A percentile compares a stretch with the other conserved stretches of the same genome.
Evolutionary conservation across 2,888 invertebrate genomes (phyloP).

Genomic region (Xestia xanthographa): DNA sequence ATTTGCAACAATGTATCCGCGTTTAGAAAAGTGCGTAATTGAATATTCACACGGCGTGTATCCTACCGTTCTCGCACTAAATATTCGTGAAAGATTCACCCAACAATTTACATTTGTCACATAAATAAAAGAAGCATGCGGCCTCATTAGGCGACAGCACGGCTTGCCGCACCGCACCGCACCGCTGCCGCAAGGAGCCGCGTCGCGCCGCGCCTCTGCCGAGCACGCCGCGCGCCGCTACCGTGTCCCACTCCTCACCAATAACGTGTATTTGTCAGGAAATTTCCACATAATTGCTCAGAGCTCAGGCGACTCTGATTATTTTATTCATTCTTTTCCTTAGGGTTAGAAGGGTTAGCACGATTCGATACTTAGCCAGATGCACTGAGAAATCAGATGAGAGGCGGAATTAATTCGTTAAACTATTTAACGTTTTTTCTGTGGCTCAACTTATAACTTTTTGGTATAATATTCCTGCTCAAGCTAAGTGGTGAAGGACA

Average conservation of each 20-base stretch:
- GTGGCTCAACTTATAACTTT: constrained; percentile 67
- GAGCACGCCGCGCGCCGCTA: constrained; percentile 65
- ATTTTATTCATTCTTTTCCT: constrained; percentile 78
- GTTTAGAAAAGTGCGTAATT: constrained; percentile 81
- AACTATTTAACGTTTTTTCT: constrained; percentile 72
- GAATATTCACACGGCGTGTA: constrained; percentile 80
- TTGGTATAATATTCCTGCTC: constrained; percentile 59
- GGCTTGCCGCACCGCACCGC: constrained; percentile 61
- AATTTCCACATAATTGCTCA: constrained; percentile 82
- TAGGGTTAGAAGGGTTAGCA: constrained; percentile 79
- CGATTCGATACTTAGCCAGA: constrained; percentile 73
- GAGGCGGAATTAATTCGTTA: constrained; percentile 64
- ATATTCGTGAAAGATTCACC: constrained; percentile 84
- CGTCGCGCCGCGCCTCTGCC: constrained; percentile 57
- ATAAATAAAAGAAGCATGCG: constrained; percentile 87
- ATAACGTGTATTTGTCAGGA: constrained; percentile 83
- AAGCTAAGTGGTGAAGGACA: constrained; percentile 72
- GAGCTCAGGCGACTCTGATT: constrained; percentile 73
- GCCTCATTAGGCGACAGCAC: constrained; percentile 84
- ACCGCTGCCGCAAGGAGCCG: constrained; percentile 55
- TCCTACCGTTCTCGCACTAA: constrained; percentile 77
- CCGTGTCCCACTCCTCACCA: constrained; percentile 76
- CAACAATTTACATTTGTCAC: constrained; percentile 87
- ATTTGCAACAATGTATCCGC: constrained; percentile 71
- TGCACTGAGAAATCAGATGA: constrained; percentile 68